A percentile compares a stretch with the other conserved stretches of the same genome.
phyloP scores from a whole-genome alignment of 2,888 invertebrate species.

The Eupithecia inturbata region DNA sequence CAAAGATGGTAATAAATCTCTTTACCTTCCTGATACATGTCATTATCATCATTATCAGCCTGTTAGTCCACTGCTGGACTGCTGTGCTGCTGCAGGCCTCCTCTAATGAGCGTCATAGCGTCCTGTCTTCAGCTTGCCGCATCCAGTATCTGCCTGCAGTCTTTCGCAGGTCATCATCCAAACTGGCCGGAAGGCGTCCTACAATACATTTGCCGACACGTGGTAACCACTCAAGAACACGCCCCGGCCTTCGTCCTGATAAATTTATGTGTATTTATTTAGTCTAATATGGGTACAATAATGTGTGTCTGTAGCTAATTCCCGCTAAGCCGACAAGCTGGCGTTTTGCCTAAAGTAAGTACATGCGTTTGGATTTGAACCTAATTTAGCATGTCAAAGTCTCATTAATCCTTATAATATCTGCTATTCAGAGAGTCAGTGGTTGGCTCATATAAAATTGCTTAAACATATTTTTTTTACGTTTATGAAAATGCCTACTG shows the following conservation, averaged over 20 bases:
- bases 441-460: not conserved
- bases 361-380: not conserved
- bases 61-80: no score
- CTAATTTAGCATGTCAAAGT: constrained; percentile 12
- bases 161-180: no score
- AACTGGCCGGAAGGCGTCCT: no score
- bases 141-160: no score
- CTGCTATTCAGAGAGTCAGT: not conserved
- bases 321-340: constrained; percentile 3
- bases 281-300: constrained; percentile 1
- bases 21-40: no score
- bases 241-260: not conserved
- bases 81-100: no score
- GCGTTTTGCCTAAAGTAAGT: constrained; percentile 9
- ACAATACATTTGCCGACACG: no score
- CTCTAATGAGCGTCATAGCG: no score
- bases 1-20: no score
- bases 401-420: constrained; percentile 1
- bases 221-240: no score
- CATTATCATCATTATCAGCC: no score
- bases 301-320: not conserved
- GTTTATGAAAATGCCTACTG: not conserved
- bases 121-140: no score
- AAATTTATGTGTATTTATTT: constrained; percentile 3
- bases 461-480: not conserved